Evolutionary conservation across 35 echinoderm and acorn worm species (phyloP).

Genomic region (Ophiothrix spiculata): DNA sequence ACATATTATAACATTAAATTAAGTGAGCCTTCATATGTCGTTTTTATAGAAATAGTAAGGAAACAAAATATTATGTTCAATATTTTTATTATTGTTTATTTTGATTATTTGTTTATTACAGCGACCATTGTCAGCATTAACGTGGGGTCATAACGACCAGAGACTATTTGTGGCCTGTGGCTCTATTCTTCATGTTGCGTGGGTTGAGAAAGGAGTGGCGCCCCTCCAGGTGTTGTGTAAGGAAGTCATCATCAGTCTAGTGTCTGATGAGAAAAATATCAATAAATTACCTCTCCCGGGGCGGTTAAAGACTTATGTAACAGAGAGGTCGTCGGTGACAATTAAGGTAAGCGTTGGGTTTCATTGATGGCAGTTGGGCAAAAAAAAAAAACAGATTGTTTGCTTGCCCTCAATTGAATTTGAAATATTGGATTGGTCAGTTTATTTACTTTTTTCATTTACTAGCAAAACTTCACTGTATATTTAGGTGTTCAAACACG

Average conservation of each 20-base stretch:
- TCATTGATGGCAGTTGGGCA: no score
- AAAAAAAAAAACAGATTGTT: no score
- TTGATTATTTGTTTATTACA: slow-evolving; percentile 37
- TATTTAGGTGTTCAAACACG: no score
- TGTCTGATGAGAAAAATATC: slow-evolving; percentile 68
- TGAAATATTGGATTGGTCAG: no score
- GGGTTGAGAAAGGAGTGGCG: slow-evolving; percentile 91
- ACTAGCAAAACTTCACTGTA: no score
- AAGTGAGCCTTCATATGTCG: neutral
- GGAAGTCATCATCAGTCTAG: slow-evolving; percentile 65
- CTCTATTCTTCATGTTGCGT: slow-evolving; percentile 87
- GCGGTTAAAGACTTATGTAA: slow-evolving; percentile 65
- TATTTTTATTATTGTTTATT: neutral
- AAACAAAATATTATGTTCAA: neutral
- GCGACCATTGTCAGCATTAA: slow-evolving; percentile 77
- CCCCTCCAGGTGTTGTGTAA: slow-evolving; percentile 95
- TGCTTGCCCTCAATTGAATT: no score
- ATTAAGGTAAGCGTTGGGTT: slow-evolving; percentile 94
- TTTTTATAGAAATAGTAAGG: neutral
- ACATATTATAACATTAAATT: no score
- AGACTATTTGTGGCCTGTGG: slow-evolving; percentile 89
- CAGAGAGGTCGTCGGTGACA: slow-evolving; percentile 68
- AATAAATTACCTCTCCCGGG: slow-evolving; percentile 74
- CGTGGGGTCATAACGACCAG: slow-evolving; percentile 97
- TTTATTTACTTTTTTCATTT: no score